A percentile compares a stretch with the other conserved stretches of the same genome.
Evolutionary conservation across 2,888 invertebrate species (phyloP).

Genomic region (Yponomeuta malinellus): DNA sequence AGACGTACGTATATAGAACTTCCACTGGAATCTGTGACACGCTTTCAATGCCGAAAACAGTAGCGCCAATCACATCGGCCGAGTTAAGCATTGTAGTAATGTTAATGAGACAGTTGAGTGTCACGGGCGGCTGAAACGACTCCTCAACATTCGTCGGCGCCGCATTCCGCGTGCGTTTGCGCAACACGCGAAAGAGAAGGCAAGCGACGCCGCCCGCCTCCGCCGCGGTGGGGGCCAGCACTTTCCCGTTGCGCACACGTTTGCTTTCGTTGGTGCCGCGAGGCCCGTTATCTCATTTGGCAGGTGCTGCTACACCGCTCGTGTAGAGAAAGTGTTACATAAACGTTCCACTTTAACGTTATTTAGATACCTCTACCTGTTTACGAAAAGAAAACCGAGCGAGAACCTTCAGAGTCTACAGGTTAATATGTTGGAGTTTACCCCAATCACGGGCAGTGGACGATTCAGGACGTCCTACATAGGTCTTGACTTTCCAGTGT

Average conservation of each 20-base stretch:
- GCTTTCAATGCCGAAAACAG: slow-evolving; percentile 36
- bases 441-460: not conserved
- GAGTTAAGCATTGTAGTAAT: slow-evolving; percentile 29
- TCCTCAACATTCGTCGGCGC: slow-evolving; percentile 15
- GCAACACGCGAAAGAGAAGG: slow-evolving; percentile 65
- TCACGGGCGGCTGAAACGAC: slow-evolving; percentile 31
- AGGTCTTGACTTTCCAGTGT: slow-evolving; percentile 56
- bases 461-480: slow-evolving; percentile 42
- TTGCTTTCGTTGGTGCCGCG: slow-evolving; percentile 67
- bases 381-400: not conserved
- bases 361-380: not conserved
- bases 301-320: slow-evolving; percentile 60
- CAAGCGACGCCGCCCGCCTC: slow-evolving; percentile 29
- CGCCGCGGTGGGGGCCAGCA: slow-evolving; percentile 38
- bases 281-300: slow-evolving; percentile 69
- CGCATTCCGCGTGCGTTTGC: slow-evolving; percentile 46
- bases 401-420: not conserved
- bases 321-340: slow-evolving; percentile 66
- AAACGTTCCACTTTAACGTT: slow-evolving; percentile 27
- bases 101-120: slow-evolving; percentile 40
- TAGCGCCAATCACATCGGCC: slow-evolving; percentile 16
- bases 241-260: slow-evolving; percentile 66
- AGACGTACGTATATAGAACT: not conserved
- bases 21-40: not conserved
- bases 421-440: not conserved